phyloP scores from a whole-genome alignment of 1,140 invertebrate species.

The Andricus grossulariae region DNA sequence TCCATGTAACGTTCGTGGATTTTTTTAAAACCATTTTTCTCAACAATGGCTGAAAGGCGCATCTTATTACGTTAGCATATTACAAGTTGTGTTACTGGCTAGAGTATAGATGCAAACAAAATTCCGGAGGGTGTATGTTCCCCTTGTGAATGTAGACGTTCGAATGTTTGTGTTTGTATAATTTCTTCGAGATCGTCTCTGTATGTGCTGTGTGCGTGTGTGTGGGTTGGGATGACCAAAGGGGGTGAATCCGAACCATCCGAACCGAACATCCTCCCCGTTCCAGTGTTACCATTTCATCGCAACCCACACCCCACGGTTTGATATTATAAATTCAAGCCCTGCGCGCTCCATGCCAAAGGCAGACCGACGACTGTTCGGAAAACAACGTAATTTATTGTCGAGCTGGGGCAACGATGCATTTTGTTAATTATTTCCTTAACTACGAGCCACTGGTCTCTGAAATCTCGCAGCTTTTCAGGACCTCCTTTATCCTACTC shows the following conservation, averaged over 20 bases:
- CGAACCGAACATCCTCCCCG: constrained; percentile 37
- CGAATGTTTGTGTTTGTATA: constrained; percentile 19
- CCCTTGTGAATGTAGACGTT: not conserved
- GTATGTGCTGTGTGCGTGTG: not conserved
- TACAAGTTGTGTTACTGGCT: too few species aligned
- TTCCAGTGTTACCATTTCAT: constrained; percentile 36
- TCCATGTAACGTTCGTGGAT: too few species aligned
- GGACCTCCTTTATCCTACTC: not conserved
- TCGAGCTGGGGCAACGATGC: constrained; percentile 52
- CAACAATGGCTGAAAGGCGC: too few species aligned
- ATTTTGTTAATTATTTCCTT: constrained; percentile 65
- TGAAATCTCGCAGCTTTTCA: not conserved
- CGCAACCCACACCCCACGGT: constrained; percentile 33
- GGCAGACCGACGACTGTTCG: constrained; percentile 60
- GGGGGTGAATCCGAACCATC: constrained; percentile 31
- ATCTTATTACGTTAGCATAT: too few species aligned
- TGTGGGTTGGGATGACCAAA: constrained; percentile 16
- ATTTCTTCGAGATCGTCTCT: not conserved
- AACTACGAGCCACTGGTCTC: constrained; percentile 42
- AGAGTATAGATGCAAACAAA: too few species aligned
- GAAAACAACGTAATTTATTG: constrained; percentile 64
- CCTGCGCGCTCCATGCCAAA: constrained; percentile 54
- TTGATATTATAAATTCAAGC: constrained; percentile 62
- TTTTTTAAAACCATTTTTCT: too few species aligned
- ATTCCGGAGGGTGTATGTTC: too few species aligned